Conservation (phyloP, 2,888 invertebrate species). For the Aradus depressus region DNA sequence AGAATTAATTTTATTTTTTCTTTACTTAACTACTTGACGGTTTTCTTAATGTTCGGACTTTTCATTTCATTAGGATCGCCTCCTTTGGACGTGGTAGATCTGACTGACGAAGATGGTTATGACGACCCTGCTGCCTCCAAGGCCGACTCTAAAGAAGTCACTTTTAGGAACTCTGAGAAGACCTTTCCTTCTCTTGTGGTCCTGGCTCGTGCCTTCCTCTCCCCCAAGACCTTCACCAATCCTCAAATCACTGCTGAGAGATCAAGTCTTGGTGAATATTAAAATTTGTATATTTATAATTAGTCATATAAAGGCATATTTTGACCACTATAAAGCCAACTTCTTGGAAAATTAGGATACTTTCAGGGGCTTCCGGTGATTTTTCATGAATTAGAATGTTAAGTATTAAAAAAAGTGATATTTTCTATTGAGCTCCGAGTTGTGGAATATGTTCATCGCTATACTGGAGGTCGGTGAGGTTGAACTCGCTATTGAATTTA, state of each 20-base stretch:
- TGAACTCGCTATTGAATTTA: too few species aligned
- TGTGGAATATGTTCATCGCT: too few species aligned
- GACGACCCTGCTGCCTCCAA: constrained; percentile 10
- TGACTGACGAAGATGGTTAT: constrained; percentile 53
- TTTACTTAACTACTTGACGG: background rate
- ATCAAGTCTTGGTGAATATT: constrained; percentile 37
- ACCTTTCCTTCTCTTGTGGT: constrained; percentile 80
- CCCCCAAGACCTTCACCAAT: constrained; percentile 48
- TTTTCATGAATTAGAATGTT: too few species aligned
- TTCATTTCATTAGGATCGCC: background rate
- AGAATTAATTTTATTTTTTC: too few species aligned
- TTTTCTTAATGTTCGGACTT: background rate
- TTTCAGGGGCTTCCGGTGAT: background rate
- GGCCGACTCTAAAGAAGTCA: constrained; percentile 61
- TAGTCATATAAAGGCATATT: too few species aligned
- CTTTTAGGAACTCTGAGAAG: constrained; percentile 63
- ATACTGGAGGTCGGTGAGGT: too few species aligned
- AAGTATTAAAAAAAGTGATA: too few species aligned
- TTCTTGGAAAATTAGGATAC: too few species aligned
- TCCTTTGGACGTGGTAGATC: constrained; percentile 46
- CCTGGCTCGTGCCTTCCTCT: constrained; percentile 66
- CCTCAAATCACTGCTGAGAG: constrained; percentile 32
- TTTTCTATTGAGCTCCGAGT: too few species aligned
- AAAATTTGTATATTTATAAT: too few species aligned
- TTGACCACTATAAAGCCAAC: too few species aligned